phyloP scores from a whole-genome alignment of 2,797 vertebrate genomes.

The Rhinogobio ventralis region DNA sequence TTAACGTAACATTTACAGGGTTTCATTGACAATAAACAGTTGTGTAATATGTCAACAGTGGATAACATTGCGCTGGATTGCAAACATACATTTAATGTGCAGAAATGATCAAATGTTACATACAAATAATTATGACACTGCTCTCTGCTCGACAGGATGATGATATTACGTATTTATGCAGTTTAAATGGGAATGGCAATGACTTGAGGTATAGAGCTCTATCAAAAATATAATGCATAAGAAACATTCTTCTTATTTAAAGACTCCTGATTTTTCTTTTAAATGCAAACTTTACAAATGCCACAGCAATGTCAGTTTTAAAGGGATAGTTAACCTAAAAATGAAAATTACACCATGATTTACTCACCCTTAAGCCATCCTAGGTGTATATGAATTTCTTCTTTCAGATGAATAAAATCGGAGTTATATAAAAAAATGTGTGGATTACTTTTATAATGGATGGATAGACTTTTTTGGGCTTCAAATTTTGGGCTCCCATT shows the following conservation, averaged over 20 bases:
- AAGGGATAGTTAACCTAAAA: no score
- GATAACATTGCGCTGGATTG: constrained; percentile 26
- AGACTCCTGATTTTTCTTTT: neutral
- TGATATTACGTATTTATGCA: neutral
- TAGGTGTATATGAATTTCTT: no score
- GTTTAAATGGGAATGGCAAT: constrained; percentile 13
- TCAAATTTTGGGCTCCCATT: no score
- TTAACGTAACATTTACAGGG: constrained; percentile 23
- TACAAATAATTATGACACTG: constrained; percentile 1
- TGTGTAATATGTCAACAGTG: constrained; percentile 16
- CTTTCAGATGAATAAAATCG: no score
- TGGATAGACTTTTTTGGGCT: no score
- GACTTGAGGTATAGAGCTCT: neutral
- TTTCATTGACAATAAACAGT: constrained; percentile 14
- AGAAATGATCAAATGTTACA: constrained; percentile 26
- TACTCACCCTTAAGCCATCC: no score
- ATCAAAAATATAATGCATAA: neutral
- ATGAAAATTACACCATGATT: no score
- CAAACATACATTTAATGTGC: constrained; percentile 31
- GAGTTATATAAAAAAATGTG: no score
- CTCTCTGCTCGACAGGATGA: constrained; percentile 37
- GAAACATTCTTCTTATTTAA: neutral
- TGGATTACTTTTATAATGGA: no score
- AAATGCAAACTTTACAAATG: constrained; percentile 7
- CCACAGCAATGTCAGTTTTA: constrained; percentile 16